These are phyloP conservation scores for Charadrius vociferus DNA, from an alignment of 2,113 vertebrate species.

Conservation along the genomic window DNA sequence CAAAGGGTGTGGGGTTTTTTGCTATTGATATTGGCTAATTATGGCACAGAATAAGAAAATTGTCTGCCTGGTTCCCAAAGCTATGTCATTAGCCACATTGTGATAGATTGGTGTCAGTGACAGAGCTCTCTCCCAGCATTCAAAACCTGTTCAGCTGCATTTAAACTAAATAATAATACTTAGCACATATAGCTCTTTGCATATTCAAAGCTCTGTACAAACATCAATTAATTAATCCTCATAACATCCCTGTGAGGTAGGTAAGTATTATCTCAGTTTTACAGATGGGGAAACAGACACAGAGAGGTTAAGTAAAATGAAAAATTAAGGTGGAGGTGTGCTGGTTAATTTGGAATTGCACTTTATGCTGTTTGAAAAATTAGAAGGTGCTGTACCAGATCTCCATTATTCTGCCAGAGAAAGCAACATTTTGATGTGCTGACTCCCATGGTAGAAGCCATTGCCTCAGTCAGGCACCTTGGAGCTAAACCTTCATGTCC, in stretches of 20 bases:
- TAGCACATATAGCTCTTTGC: conserved; percentile 55
- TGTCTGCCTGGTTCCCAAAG: conserved; percentile 9
- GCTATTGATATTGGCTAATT: conserved; percentile 58
- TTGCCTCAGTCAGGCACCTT: background rate
- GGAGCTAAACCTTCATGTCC: background rate
- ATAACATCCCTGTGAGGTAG: conserved; percentile 68
- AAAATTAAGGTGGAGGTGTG: conserved; percentile 57
- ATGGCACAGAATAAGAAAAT: conserved; percentile 43
- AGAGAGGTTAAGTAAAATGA: conserved; percentile 66
- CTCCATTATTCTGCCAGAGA: conserved; percentile 39
- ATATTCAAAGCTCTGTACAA: conserved; percentile 68
- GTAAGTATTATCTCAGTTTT: conserved; percentile 70
- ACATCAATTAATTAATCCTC: conserved; percentile 72
- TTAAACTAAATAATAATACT: conserved; percentile 64
- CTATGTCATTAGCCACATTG: conserved; percentile 48
- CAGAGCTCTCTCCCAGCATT: conserved; percentile 45
- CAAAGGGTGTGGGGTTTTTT: background rate
- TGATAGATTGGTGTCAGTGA: conserved; percentile 57
- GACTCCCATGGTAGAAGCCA: conserved; percentile 1
- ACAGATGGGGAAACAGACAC: conserved; percentile 65
- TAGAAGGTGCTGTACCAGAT: conserved; percentile 55
- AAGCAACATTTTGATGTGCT: conserved; percentile 43
- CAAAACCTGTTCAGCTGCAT: conserved; percentile 39
- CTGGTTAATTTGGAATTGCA: conserved; percentile 69
- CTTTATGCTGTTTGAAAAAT: conserved; percentile 64